Evolutionary conservation across 2,888 invertebrate genomes (phyloP).

Genomic region (Meliscaeva auricollis): DNA sequence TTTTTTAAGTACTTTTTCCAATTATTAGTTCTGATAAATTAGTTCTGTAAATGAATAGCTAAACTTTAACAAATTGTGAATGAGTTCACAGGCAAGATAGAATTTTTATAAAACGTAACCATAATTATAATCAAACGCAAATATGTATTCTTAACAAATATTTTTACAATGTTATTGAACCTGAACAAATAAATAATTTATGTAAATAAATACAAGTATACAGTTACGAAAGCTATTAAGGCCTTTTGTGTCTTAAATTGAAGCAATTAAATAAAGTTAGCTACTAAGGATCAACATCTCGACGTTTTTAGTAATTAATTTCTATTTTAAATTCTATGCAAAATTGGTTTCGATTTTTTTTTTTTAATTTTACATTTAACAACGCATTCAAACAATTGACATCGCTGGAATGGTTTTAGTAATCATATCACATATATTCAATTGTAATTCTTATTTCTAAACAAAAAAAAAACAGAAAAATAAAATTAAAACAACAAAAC

Average conservation of each 20-base stretch:
- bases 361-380: slow-evolving; percentile 19
- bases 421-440: slow-evolving; percentile 69
- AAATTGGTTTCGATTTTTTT: neutral
- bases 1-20: neutral
- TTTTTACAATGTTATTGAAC: no score
- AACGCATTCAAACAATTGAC: slow-evolving; percentile 62
- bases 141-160: no score
- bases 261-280: no score
- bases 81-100: slow-evolving; percentile 9
- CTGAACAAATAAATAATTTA: no score
- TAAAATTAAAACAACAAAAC: slow-evolving; percentile 26
- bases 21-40: no score
- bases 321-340: neutral
- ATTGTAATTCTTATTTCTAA: slow-evolving; percentile 52
- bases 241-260: no score
- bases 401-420: slow-evolving; percentile 53
- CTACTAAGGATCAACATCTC: slow-evolving; percentile 1
- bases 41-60: neutral
- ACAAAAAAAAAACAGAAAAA: slow-evolving; percentile 18
- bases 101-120: neutral
- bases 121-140: no score
- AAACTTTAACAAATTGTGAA: slow-evolving; percentile 1
- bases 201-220: no score
- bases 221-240: neutral
- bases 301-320: neutral